Conservation (phyloP, 2,888 invertebrate genomes). For the Ectobius pallidus region DNA sequence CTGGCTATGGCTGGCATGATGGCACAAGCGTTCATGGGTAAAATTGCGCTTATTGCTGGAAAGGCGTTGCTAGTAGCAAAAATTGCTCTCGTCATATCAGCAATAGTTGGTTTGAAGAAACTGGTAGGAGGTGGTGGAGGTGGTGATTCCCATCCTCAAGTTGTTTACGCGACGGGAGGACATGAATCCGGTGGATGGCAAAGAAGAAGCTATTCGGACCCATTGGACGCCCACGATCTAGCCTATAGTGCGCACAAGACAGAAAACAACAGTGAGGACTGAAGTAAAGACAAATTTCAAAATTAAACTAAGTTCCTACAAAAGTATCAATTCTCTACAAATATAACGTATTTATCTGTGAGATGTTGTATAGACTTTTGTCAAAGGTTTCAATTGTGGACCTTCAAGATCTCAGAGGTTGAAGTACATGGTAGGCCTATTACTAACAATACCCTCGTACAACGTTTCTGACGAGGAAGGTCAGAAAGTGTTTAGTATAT, state of each 20-base stretch:
- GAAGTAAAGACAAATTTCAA: neutral
- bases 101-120: slow-evolving; percentile 53
- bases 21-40: slow-evolving; percentile 70
- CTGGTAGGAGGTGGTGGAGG: slow-evolving; percentile 45
- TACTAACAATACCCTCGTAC: no score
- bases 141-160: slow-evolving; percentile 38
- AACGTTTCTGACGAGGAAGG: no score
- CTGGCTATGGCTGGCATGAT: slow-evolving; percentile 63
- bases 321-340: no score
- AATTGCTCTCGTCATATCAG: slow-evolving; percentile 65
- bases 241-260: slow-evolving; percentile 47
- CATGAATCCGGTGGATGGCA: slow-evolving; percentile 51
- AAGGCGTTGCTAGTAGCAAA: slow-evolving; percentile 71
- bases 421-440: no score
- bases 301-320: no score
- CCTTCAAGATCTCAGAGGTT: no score
- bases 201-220: slow-evolving; percentile 49
- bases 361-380: no score
- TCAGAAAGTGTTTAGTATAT: no score
- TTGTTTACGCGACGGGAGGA: slow-evolving; percentile 50
- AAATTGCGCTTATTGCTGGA: slow-evolving; percentile 70
- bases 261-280: neutral
- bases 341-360: no score
- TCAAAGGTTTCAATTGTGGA: no score
- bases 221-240: slow-evolving; percentile 43